phyloP scores from a whole-genome alignment of 1,140 invertebrate species.

The Dendroctonus ponderosae region DNA sequence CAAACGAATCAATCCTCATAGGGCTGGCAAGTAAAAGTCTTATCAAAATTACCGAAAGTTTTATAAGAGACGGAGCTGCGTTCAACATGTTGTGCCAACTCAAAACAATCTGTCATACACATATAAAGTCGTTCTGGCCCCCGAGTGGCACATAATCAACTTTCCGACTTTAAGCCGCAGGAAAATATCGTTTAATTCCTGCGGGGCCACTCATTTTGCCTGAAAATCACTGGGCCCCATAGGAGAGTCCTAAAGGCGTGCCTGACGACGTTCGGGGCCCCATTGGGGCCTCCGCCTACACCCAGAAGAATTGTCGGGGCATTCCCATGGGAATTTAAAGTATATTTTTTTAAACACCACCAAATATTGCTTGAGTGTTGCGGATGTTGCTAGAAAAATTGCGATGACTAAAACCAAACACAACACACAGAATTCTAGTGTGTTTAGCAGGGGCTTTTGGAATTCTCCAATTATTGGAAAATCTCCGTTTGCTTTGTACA shows the following conservation, averaged over 20 bases:
- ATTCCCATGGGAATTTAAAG: conserved; percentile 50
- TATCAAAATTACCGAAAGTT: too few species aligned
- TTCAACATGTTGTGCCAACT: too few species aligned
- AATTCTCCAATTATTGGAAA: too few species aligned
- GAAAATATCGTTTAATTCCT: conserved; percentile 32
- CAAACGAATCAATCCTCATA: too few species aligned
- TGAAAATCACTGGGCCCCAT: conserved; percentile 24
- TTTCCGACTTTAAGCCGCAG: conserved; percentile 14
- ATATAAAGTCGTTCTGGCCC: neutral
- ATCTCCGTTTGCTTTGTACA: too few species aligned
- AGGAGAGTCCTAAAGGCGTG: conserved; percentile 8
- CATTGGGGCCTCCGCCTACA: conserved; percentile 36
- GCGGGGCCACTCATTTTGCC: conserved; percentile 25
- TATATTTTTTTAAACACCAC: conserved; percentile 29
- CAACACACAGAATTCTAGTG: too few species aligned
- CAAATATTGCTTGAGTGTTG: neutral
- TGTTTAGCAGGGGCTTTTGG: too few species aligned
- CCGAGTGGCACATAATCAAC: conserved; percentile 26
- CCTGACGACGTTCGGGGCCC: conserved; percentile 13
- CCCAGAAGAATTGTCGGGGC: conserved; percentile 48
- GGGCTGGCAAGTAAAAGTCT: too few species aligned
- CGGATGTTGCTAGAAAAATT: too few species aligned
- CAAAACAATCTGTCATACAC: too few species aligned
- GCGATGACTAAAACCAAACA: too few species aligned
- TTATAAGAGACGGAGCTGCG: too few species aligned